Percentiles rank a stretch among this genome's conserved stretches.
Evolutionary conservation across 2,797 vertebrate genomes (phyloP).

Genomic region (Rousettus madagascariensis): DNA sequence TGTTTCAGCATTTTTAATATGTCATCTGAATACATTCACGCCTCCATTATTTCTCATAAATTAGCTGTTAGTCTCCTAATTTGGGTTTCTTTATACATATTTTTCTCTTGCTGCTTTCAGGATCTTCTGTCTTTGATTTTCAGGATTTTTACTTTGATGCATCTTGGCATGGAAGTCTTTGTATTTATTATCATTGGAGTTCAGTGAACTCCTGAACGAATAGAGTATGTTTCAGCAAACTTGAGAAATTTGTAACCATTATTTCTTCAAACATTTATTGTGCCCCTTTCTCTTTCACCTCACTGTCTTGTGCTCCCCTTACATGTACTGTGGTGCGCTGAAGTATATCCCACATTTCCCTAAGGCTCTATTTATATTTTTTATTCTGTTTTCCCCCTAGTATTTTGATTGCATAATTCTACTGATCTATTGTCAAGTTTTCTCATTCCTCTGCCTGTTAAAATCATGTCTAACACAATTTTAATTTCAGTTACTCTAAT

Average conservation of each 20-base stretch:
- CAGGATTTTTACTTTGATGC: too few species aligned
- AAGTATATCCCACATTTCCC: background rate
- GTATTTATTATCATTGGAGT: background rate
- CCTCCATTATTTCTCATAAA: too few species aligned
- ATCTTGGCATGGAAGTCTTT: too few species aligned
- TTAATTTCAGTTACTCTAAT: background rate
- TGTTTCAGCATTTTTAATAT: too few species aligned
- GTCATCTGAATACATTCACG: too few species aligned
- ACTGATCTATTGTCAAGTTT: background rate
- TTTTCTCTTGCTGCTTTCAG: too few species aligned
- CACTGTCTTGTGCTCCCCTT: background rate
- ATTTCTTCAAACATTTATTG: background rate
- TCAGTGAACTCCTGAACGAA: background rate
- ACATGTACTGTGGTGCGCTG: too few species aligned
- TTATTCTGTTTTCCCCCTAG: background rate
- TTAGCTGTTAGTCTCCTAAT: too few species aligned
- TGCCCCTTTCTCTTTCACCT: background rate
- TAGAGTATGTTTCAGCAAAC: background rate
- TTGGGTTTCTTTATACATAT: too few species aligned
- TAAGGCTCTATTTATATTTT: background rate
- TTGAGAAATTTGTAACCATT: background rate
- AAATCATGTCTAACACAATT: background rate
- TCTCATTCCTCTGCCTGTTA: background rate
- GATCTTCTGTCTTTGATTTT: too few species aligned
- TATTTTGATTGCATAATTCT: background rate